Base-by-base conservation (phyloP, 2,797 vertebrate species). In the Pempheris klunzingeri region DNA sequence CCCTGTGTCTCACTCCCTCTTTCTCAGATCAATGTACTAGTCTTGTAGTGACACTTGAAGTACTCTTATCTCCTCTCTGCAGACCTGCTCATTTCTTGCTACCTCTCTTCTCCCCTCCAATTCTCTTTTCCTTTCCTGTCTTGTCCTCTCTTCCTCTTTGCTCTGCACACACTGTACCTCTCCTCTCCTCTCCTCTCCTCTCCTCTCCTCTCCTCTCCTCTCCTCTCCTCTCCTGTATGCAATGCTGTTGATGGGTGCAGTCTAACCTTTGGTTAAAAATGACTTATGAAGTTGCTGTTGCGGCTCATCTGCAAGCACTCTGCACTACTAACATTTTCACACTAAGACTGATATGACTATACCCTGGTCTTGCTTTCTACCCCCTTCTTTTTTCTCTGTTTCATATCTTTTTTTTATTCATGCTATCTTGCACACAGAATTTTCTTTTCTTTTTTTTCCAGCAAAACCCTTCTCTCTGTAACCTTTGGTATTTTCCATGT, bases 1-100 rank as follows among this genome's bases (percentile, higher is more conserved):
- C 59, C 54, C 70, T 66, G 74, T 78, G 60, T 72, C 61, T 78
- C 7, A 7, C 80, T 73, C 62, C 30, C 65, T 50, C 88, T 82
- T 82, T 74, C 88, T 87, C 87, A 92, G 91, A 94, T 94, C 92
- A 92, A 90, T 93, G 92, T 92, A 88, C 81, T 81, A 77, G 90
- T 85, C 88, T 92, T 94, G 92, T 92, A 91, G 88, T 92, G 93
- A 93, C 92, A 94, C 92, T 91, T 91, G 83, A 92, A 92, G 89
- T 80, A 72, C 81, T 91, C 90, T 92, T 94, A 94, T 94, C 93
- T 93, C 89, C 72, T 66, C 83, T 80, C 82, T 89, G 87, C 93
- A 94, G 93, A 92, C 92, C 88, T 90, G 87, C 90, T 91, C 80
- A 81, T 71, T 87, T 87, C 82, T 81, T 68, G 61, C 88, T 73